These are phyloP conservation scores for Pelosia muscerda DNA, from an alignment of 2,888 invertebrate species.

Conservation along the genomic window DNA sequence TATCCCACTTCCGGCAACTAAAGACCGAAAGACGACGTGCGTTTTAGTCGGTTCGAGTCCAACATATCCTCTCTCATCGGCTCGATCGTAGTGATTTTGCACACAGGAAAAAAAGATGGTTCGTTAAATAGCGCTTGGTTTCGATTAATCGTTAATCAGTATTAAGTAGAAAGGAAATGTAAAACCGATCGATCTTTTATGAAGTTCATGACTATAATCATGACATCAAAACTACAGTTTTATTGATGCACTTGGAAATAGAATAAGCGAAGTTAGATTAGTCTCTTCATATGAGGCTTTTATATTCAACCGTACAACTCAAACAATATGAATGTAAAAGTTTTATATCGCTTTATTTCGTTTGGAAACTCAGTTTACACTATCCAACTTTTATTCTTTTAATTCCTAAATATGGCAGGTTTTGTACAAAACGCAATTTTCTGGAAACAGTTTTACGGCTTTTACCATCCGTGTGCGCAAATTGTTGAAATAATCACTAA, in stretches of 20 bases:
- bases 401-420: slow-evolving; percentile 1
- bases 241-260: slow-evolving; percentile 1
- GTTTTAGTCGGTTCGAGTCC: no score
- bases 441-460: neutral
- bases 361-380: slow-evolving; percentile 23
- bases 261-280: neutral
- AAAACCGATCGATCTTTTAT: neutral
- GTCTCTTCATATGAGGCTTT: neutral
- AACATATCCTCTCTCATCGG: no score
- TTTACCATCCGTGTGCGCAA: neutral
- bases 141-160: no score
- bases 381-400: slow-evolving; percentile 24
- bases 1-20: no score
- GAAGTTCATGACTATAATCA: neutral
- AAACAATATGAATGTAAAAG: slow-evolving; percentile 24
- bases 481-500: neutral
- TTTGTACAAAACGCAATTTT: slow-evolving; percentile 2
- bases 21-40: no score
- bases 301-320: slow-evolving; percentile 13
- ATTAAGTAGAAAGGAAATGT: neutral
- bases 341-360: slow-evolving; percentile 25
- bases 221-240: neutral
- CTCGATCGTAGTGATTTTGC: no score
- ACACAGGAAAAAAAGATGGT: no score
- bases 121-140: no score